phyloP scores from a whole-genome alignment of 1,140 invertebrate genomes.

The Drosophila auraria region DNA sequence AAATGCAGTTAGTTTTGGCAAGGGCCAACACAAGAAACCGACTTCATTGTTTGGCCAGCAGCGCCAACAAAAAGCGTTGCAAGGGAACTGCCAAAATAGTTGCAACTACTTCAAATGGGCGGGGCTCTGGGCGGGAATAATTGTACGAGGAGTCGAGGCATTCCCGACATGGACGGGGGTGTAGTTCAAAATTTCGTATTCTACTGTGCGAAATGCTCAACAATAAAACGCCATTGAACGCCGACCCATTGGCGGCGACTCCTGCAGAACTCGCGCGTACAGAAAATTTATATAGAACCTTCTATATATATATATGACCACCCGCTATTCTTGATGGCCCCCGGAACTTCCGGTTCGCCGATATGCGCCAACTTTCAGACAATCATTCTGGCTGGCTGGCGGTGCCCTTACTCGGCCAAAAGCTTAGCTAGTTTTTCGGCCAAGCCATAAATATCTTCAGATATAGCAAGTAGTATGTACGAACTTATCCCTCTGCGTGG shows the following conservation, averaged over 20 bases:
- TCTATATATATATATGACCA: constrained; percentile 25
- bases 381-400: constrained; percentile 58
- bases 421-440: constrained; percentile 62
- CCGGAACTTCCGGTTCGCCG: constrained; percentile 70
- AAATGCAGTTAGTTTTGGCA: constrained; percentile 64
- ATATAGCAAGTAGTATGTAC: constrained; percentile 20
- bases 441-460: constrained; percentile 62
- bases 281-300: constrained; percentile 12
- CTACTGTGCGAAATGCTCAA: constrained; percentile 70
- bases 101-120: constrained; percentile 45
- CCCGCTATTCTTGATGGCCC: constrained; percentile 73
- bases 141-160: constrained; percentile 11
- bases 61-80: constrained; percentile 48
- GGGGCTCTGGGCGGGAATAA: constrained; percentile 8
- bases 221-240: constrained; percentile 74
- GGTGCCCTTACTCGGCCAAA: constrained; percentile 55
- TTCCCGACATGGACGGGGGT: neutral
- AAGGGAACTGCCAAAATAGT: constrained; percentile 79
- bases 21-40: constrained; percentile 73
- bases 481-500: constrained; percentile 24
- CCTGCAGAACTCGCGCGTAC: constrained; percentile 18
- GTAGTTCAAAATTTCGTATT: constrained; percentile 42
- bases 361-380: constrained; percentile 78
- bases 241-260: constrained; percentile 56
- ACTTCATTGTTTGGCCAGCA: constrained; percentile 73